phyloP scores from a whole-genome alignment of 2,888 invertebrate genomes.

The Griposia aprilina region DNA sequence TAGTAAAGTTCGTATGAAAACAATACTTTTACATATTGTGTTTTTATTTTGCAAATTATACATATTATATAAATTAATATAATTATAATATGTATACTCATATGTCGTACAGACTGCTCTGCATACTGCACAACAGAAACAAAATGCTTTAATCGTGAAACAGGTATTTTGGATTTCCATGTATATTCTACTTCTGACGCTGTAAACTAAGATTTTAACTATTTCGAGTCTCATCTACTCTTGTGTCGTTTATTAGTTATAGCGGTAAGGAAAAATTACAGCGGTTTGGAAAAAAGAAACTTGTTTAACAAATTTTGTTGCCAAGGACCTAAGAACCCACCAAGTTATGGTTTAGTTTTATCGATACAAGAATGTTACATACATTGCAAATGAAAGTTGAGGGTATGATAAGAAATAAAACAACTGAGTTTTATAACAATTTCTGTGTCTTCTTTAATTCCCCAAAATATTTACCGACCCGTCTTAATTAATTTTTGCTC shows the following conservation, averaged over 20 bases:
- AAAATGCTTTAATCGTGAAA: slow-evolving; percentile 89
- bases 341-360: slow-evolving; percentile 24
- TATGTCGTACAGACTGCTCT: slow-evolving; percentile 72
- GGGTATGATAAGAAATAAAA: slow-evolving; percentile 52
- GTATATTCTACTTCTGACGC: slow-evolving; percentile 83
- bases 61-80: slow-evolving; percentile 27
- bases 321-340: slow-evolving; percentile 65
- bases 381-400: slow-evolving; percentile 39
- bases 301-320: slow-evolving; percentile 56
- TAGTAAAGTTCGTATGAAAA: slow-evolving; percentile 15
- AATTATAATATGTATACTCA: slow-evolving; percentile 43
- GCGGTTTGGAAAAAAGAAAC: slow-evolving; percentile 43
- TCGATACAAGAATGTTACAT: slow-evolving; percentile 22
- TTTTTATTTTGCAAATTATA: slow-evolving; percentile 32
- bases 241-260: slow-evolving; percentile 71
- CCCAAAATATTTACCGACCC: slow-evolving; percentile 38
- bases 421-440: slow-evolving; percentile 41
- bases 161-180: slow-evolving; percentile 89
- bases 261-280: slow-evolving; percentile 64
- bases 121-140: slow-evolving; percentile 86
- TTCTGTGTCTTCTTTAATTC: slow-evolving; percentile 56
- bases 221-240: slow-evolving; percentile 73
- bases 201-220: slow-evolving; percentile 79
- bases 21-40: slow-evolving; percentile 12
- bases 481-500: neutral